Evolutionary conservation across 2,113 vertebrate genomes (phyloP).

Genomic region (Vireo altiloquus): DNA sequence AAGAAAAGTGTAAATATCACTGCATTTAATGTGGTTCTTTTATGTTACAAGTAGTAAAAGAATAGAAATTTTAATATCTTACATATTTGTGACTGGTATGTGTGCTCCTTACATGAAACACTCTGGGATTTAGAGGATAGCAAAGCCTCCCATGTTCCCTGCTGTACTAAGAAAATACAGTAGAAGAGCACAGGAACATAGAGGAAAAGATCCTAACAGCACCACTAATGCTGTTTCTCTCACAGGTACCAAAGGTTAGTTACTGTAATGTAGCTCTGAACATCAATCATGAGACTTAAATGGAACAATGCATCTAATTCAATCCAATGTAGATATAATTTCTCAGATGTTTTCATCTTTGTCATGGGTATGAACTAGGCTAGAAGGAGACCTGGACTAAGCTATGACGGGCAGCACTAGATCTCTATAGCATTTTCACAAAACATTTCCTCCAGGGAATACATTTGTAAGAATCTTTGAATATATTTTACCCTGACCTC

Average conservation of each 20-base stretch:
- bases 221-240: not conserved
- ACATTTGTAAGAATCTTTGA: not conserved
- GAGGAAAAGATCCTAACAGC: not conserved
- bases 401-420: not conserved
- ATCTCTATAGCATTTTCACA: not conserved
- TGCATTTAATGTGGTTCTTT: not conserved
- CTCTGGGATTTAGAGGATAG: not conserved
- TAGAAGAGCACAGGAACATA: not conserved
- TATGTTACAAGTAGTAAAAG: not conserved
- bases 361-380: not conserved
- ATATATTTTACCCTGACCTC: not conserved
- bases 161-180: not conserved
- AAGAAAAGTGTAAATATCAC: slow-evolving; percentile 30
- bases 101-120: not conserved
- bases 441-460: not conserved
- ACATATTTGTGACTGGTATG: not conserved
- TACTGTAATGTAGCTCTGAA: not conserved
- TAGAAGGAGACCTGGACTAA: not conserved
- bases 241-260: not conserved
- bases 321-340: not conserved
- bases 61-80: not conserved
- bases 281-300: not conserved
- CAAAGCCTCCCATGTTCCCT: not conserved
- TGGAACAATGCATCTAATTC: not conserved
- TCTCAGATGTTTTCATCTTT: not conserved